A percentile compares a stretch with the other conserved stretches of the same genome.
Evolutionary conservation across 2,888 invertebrate genomes (phyloP).

Genomic region (Halocaridina rubra): DNA sequence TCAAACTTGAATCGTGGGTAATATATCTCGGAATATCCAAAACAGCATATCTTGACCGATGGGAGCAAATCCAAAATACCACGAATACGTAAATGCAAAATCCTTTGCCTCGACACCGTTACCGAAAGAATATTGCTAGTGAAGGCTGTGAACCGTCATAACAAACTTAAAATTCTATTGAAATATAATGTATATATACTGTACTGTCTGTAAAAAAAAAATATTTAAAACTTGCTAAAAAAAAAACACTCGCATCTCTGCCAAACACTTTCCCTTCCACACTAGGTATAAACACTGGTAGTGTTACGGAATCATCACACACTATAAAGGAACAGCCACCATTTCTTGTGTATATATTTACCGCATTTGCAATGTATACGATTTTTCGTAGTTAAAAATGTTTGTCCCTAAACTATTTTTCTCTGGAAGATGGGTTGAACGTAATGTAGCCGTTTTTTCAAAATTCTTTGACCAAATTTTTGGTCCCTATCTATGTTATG

Average conservation of each 20-base stretch:
- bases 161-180: constrained; percentile 32
- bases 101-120: background rate
- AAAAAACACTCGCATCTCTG: too few species aligned
- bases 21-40: too few species aligned
- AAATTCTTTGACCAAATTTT: constrained; percentile 30
- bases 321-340: constrained; percentile 48
- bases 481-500: constrained; percentile 48
- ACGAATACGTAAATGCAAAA: background rate
- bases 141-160: constrained; percentile 30
- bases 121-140: constrained; percentile 41
- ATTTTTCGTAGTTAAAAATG: too few species aligned
- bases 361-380: too few species aligned
- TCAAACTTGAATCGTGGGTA: too few species aligned
- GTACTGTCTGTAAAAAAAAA: constrained; percentile 5
- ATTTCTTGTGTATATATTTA: too few species aligned
- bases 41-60: too few species aligned
- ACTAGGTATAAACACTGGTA: constrained; percentile 35
- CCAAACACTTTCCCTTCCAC: constrained; percentile 1
- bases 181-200: constrained; percentile 44
- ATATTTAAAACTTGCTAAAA: background rate
- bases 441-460: too few species aligned
- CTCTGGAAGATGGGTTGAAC: too few species aligned
- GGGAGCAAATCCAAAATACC: too few species aligned
- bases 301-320: constrained; percentile 25
- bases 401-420: too few species aligned